Percentiles rank a stretch among this genome's conserved stretches.
Evolutionary conservation across 2,888 invertebrate species (phyloP).

Genomic region (Ypsolopha scabrella): DNA sequence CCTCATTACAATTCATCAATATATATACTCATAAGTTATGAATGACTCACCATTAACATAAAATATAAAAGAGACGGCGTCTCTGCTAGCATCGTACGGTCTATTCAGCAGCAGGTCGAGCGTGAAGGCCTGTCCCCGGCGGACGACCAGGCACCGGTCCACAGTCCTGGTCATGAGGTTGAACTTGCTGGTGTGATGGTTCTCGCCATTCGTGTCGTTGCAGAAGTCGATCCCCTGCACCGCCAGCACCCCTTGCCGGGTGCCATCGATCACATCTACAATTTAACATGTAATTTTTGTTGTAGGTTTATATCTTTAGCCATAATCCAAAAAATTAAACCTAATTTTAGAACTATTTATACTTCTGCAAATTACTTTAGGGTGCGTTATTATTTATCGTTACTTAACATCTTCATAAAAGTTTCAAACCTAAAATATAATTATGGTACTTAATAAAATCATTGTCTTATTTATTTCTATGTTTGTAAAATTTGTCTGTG

Average conservation of each 20-base stretch:
- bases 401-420: no score
- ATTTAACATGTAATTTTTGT: slow-evolving; percentile 16
- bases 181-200: slow-evolving; percentile 84
- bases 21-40: no score
- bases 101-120: slow-evolving; percentile 80
- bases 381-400: no score
- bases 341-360: no score
- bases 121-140: slow-evolving; percentile 86
- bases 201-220: slow-evolving; percentile 77
- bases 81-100: slow-evolving; percentile 77
- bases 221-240: slow-evolving; percentile 81
- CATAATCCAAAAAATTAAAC: no score
- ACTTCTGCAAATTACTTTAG: no score
- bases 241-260: slow-evolving; percentile 72
- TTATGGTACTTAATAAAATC: no score
- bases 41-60: slow-evolving; percentile 74
- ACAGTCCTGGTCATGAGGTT: slow-evolving; percentile 76
- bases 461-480: no score
- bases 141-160: slow-evolving; percentile 77
- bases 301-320: no score
- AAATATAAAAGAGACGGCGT: slow-evolving; percentile 88
- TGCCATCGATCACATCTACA: slow-evolving; percentile 59
- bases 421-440: no score
- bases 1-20: no score
- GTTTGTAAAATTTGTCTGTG: no score